Percentiles rank a stretch among this genome's conserved stretches.
Conservation (phyloP, 1,140 invertebrate genomes). For the Steinernema khuongi region DNA sequence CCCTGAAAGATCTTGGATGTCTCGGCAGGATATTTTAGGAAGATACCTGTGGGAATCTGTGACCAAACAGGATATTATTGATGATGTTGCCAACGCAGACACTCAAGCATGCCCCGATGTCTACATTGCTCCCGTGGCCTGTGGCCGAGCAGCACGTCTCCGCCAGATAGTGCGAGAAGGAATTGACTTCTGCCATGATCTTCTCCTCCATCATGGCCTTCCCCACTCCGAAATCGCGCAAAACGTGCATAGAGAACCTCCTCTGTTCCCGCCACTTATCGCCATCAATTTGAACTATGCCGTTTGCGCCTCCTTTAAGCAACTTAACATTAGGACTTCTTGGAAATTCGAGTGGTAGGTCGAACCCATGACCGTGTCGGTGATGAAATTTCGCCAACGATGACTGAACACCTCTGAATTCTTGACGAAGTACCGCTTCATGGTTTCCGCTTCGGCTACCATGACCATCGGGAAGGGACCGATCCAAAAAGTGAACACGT, state of each 20-base stretch:
- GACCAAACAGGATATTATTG: conserved; percentile 54
- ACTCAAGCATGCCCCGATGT: conserved; percentile 28
- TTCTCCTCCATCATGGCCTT: conserved; percentile 75
- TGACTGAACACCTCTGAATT: conserved; percentile 53
- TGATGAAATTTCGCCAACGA: conserved; percentile 55
- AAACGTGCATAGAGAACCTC: conserved; percentile 78
- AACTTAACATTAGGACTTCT: conserved; percentile 26
- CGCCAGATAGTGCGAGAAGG: conserved; percentile 32
- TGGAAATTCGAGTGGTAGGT: conserved; percentile 1
- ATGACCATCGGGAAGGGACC: conserved; percentile 53
- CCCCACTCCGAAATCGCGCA: conserved; percentile 78
- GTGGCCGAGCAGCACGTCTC: not conserved
- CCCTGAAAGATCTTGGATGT: conserved; percentile 32
- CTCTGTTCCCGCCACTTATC: conserved; percentile 84
- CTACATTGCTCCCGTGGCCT: conserved; percentile 16
- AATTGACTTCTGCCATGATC: conserved; percentile 68
- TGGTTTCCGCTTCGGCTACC: conserved; percentile 45
- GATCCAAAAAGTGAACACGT: conserved; percentile 57
- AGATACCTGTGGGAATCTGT: conserved; percentile 50
- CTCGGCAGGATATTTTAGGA: not conserved
- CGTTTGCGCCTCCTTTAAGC: conserved; percentile 49
- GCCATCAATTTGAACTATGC: conserved; percentile 66
- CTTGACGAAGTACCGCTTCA: conserved; percentile 51
- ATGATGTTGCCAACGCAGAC: conserved; percentile 58
- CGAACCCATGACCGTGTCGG: conserved; percentile 51